Percentiles rank a stretch among this genome's conserved stretches.
Evolutionary conservation across 2,113 vertebrate genomes (phyloP).

Genomic region (Entomyzon cyanotis): DNA sequence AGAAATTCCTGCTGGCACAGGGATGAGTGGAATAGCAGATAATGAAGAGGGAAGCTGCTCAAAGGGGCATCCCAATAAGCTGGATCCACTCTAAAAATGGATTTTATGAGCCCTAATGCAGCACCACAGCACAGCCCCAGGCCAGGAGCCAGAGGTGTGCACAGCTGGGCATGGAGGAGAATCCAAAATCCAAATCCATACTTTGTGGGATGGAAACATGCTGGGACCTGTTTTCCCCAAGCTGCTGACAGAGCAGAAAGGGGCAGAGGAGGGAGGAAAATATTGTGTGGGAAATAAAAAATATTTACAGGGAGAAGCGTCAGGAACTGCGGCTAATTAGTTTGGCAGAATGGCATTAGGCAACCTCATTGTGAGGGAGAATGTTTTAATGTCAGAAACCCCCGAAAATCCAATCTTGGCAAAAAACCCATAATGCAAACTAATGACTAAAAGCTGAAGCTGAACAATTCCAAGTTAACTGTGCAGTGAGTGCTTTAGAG

Average conservation of each 20-base stretch:
- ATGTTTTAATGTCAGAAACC: background rate
- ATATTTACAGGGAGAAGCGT: background rate
- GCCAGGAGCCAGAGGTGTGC: background rate
- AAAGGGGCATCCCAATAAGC: rapidly evolving
- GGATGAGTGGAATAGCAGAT: too few species aligned
- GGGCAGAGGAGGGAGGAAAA: background rate
- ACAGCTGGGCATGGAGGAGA: background rate
- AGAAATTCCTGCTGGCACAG: too few species aligned
- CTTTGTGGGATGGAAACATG: rapidly evolving
- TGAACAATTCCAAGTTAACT: background rate
- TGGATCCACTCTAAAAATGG: background rate
- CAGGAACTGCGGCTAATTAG: background rate
- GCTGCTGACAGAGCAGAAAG: background rate
- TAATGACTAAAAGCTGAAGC: background rate
- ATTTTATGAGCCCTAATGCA: rapidly evolving
- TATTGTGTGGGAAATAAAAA: background rate
- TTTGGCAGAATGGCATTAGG: background rate
- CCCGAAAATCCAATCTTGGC: background rate
- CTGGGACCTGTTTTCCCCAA: background rate
- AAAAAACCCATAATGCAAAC: background rate
- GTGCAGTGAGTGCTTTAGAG: background rate
- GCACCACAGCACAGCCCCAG: rapidly evolving
- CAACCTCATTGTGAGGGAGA: background rate
- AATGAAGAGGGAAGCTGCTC: background rate
- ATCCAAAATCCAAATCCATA: too few species aligned